Evolutionary conservation across 2,888 invertebrate genomes (phyloP).

Genomic region (Tiliacea aurago): DNA sequence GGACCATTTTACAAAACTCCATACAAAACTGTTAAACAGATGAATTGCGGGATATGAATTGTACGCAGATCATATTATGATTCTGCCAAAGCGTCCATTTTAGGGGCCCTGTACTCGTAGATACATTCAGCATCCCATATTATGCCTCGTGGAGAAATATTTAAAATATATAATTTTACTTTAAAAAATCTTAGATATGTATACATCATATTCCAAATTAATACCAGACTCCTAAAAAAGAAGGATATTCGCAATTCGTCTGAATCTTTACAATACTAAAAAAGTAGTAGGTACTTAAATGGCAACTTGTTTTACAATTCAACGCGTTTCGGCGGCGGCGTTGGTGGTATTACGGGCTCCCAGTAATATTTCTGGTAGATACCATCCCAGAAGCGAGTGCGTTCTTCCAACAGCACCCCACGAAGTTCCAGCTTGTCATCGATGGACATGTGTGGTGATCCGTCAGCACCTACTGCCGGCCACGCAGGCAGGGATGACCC

Average conservation of each 20-base stretch:
- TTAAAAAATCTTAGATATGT: too few species aligned
- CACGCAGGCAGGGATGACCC: constrained; percentile 52
- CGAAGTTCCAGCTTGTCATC: constrained; percentile 53
- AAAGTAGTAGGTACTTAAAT: not conserved
- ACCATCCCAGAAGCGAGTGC: constrained; percentile 63
- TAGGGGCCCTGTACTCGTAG: too few species aligned
- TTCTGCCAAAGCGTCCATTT: too few species aligned
- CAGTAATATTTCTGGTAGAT: constrained; percentile 61
- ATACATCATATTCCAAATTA: too few species aligned
- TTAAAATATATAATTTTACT: too few species aligned
- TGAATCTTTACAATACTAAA: not conserved
- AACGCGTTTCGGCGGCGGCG: constrained; percentile 19
- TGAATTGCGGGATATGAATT: too few species aligned
- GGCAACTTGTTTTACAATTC: constrained; percentile 17
- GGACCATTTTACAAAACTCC: too few species aligned
- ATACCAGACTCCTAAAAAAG: too few species aligned
- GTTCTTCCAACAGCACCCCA: constrained; percentile 40
- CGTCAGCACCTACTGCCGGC: constrained; percentile 54
- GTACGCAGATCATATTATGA: too few species aligned
- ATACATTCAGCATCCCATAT: too few species aligned
- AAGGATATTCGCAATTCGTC: not conserved
- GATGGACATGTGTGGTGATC: constrained; percentile 64
- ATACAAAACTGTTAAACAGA: too few species aligned
- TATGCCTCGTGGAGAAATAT: too few species aligned
- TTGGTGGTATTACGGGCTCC: constrained; percentile 23